A percentile compares a stretch with the other conserved stretches of the same genome.
phyloP scores from a whole-genome alignment of 1,140 invertebrate genomes.

The Condylostylus longicornis region DNA sequence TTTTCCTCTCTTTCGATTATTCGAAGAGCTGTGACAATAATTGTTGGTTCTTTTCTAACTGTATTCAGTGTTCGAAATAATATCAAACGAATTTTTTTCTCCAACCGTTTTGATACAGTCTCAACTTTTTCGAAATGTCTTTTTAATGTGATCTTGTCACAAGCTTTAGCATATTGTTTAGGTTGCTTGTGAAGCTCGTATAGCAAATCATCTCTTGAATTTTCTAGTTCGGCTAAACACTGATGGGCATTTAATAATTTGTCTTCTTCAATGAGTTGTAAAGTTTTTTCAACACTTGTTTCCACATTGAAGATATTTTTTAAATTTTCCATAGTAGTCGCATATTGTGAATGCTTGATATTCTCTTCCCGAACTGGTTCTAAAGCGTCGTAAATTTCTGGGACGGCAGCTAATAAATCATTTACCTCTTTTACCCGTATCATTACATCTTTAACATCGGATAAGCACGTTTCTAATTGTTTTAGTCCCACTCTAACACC shows the following conservation, averaged over 20 bases:
- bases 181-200: slow-evolving; percentile 90
- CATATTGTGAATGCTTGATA: slow-evolving; percentile 84
- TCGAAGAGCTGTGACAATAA: slow-evolving; percentile 88
- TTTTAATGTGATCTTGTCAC: slow-evolving; percentile 81
- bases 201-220: slow-evolving; percentile 86
- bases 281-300: slow-evolving; percentile 88
- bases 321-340: slow-evolving; percentile 93
- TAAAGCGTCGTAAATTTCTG: slow-evolving; percentile 58
- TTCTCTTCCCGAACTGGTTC: slow-evolving; percentile 83
- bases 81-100: slow-evolving; percentile 81
- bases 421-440: slow-evolving; percentile 54
- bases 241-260: slow-evolving; percentile 90
- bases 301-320: slow-evolving; percentile 97
- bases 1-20: slow-evolving; percentile 96
- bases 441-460: slow-evolving; percentile 69
- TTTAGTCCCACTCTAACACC: slow-evolving; percentile 87
- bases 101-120: slow-evolving; percentile 72
- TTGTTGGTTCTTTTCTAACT: slow-evolving; percentile 84
- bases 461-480: slow-evolving; percentile 67
- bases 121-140: slow-evolving; percentile 94
- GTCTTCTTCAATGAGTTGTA: slow-evolving; percentile 86
- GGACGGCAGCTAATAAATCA: slow-evolving; percentile 44
- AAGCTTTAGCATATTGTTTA: slow-evolving; percentile 65
- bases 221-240: slow-evolving; percentile 89
- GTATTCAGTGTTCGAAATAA: slow-evolving; percentile 82